Evolutionary conservation across 2,113 vertebrate genomes (phyloP), one percentile per base, ranked within the genome.

Genomic region (Macheiramphus alcinus): DNA sequence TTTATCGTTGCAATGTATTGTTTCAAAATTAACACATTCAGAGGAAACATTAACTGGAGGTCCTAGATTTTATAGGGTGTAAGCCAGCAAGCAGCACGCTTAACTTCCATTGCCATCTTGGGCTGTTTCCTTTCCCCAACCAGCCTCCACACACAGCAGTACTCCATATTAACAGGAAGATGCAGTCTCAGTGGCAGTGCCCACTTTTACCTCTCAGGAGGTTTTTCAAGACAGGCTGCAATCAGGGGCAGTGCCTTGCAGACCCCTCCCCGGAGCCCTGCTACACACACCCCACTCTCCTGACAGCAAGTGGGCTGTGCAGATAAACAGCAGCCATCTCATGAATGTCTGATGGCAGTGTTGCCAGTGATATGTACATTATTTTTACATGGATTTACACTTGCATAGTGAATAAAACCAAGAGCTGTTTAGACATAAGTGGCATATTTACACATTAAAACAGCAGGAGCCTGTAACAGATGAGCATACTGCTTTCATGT

Each of bases 211-310:
- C 17, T 38, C 23, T 50, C 62, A 31, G 31, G 8, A 55, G 31
- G 10, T 19, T 70, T 12, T 7, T 70, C 55, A 25, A 34, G 53
- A 8, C 45, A 65, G 61, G 38, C 58, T 82, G 59, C 19, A 32
- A 23, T 18, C 55, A 40, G 38, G 53, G 38, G 11, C 66, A 61
- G 38, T 8, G 22, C 26, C 15, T 11, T 48, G 25, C 47, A 50
- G 55, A 16, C 6, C 6, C 31, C 12, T 10, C 13, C 17, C 36
- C 1, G 0, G 20, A 65, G 9, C n/a, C 47, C 67, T 1, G 1
- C 62, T 61, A n/a, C 13, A 3, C 11, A 5, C n/a, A 20, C 22
- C 45, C 47, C 32, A 6, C 23, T 59, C 59, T 53, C 12, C 61
- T 55, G 61, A 10, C 36, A 61, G 25, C 12, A 74, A 11, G 36